Conservation (phyloP, 2,797 vertebrate species). For the Sandelia bainsii region DNA sequence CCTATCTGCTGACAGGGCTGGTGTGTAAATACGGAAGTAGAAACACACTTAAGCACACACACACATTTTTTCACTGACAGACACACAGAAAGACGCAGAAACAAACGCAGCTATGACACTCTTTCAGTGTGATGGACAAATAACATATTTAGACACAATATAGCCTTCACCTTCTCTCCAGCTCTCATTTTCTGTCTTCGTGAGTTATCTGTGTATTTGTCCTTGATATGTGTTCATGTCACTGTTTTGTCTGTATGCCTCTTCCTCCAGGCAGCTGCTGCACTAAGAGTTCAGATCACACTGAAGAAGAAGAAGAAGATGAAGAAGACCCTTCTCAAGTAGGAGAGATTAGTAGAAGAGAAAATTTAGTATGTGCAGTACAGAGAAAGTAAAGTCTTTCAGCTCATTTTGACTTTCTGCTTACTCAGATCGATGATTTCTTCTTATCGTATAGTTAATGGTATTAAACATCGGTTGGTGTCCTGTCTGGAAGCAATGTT, state of each 20-base stretch:
- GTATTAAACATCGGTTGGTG: not conserved
- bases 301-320: conserved; percentile 4
- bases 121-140: conserved; percentile 48
- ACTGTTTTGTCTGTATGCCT: conserved; percentile 64
- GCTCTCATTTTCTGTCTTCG: conserved; percentile 31
- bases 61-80: conserved; percentile 21
- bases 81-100: conserved; percentile 11
- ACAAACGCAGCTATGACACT: conserved; percentile 41
- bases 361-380: not conserved
- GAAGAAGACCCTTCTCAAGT: conserved; percentile 13
- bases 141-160: conserved; percentile 60
- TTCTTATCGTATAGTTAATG: not conserved
- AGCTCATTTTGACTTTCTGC: no score
- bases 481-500: not conserved
- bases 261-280: conserved; percentile 57
- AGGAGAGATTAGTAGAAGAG: not conserved
- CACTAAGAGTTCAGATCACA: conserved; percentile 12
- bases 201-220: conserved; percentile 62
- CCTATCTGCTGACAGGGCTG: conserved; percentile 4
- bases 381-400: no score
- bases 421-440: no score
- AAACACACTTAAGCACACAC: conserved; percentile 31
- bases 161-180: conserved; percentile 50
- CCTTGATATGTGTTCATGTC: conserved; percentile 39
- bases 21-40: conserved; percentile 39